Conservation (phyloP, 92 coral and sea anemone species). For the Porites divaricata region DNA sequence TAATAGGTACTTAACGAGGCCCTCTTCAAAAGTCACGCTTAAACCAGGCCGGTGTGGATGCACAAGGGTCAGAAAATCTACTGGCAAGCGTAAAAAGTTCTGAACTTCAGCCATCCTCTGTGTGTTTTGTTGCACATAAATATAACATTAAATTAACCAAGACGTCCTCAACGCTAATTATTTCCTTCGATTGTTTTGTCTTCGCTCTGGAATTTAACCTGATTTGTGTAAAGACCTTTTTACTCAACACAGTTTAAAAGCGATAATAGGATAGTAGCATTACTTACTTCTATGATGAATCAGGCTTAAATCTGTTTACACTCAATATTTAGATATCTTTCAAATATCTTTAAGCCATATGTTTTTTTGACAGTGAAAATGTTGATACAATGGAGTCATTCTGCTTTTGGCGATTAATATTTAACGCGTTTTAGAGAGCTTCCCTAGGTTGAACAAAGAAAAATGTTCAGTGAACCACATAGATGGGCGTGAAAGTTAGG, state of each 20-base stretch:
- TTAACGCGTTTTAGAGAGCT: neutral
- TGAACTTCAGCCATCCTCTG: too few relatives aligned
- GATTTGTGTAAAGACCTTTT: too few relatives aligned
- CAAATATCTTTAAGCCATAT: neutral
- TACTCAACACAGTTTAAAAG: too few relatives aligned
- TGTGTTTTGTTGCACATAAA: too few relatives aligned
- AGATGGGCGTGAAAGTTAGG: neutral
- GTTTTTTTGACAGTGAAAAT: slow-evolving; percentile 2
- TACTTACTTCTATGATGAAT: too few relatives aligned
- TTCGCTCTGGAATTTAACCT: too few relatives aligned
- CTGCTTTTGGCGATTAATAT: slow-evolving; percentile 12
- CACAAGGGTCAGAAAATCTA: neutral
- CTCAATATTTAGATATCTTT: neutral
- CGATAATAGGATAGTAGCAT: too few relatives aligned
- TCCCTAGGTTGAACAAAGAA: slow-evolving; percentile 15
- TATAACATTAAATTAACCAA: too few relatives aligned
- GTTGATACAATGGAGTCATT: slow-evolving; percentile 18
- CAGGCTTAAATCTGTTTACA: too few relatives aligned
- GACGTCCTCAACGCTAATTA: too few relatives aligned
- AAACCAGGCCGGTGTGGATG: neutral
- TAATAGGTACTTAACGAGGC: slow-evolving; percentile 10
- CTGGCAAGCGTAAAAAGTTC: neutral
- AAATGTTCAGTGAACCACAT: slow-evolving; percentile 9
- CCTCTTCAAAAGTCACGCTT: slow-evolving; percentile 16
- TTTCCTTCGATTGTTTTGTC: too few relatives aligned